Conservation (phyloP, 2,888 invertebrate genomes). For the Aquatica leii region DNA sequence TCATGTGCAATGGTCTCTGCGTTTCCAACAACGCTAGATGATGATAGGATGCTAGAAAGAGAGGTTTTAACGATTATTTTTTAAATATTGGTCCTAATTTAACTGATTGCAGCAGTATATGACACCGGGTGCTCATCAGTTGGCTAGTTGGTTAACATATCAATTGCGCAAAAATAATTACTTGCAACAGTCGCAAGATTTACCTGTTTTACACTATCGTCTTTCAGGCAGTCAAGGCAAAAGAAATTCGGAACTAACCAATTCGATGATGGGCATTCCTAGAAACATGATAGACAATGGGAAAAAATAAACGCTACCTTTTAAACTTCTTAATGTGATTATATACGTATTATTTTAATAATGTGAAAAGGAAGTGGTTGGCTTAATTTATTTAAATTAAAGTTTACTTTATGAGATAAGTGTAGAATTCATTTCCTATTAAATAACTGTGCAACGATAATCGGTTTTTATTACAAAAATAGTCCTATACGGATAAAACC, state of each 20-base stretch:
- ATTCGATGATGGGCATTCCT: constrained; percentile 76
- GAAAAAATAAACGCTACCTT: constrained; percentile 59
- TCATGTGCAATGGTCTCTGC: constrained; percentile 12
- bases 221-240: constrained; percentile 37
- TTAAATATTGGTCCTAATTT: not conserved
- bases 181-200: constrained; percentile 21
- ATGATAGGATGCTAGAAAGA: constrained; percentile 30
- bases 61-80: constrained; percentile 34
- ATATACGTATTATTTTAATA: constrained; percentile 2
- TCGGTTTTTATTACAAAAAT: too few relatives aligned
- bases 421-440: too few relatives aligned
- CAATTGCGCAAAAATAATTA: constrained; percentile 51
- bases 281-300: constrained; percentile 79
- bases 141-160: constrained; percentile 54
- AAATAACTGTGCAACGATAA: too few relatives aligned
- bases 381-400: too few relatives aligned
- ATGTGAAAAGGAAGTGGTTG: not conserved
- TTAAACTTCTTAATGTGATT: not conserved
- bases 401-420: too few relatives aligned
- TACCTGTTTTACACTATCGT: constrained; percentile 64
- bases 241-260: constrained; percentile 48
- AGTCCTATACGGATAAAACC: too few relatives aligned
- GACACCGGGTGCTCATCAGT: constrained; percentile 53
- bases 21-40: constrained; percentile 25
- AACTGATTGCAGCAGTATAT: constrained; percentile 8